Evolutionary conservation across 2,113 vertebrate genomes (phyloP).

Genomic region (Sinocyclocheilus anshuiensis): DNA sequence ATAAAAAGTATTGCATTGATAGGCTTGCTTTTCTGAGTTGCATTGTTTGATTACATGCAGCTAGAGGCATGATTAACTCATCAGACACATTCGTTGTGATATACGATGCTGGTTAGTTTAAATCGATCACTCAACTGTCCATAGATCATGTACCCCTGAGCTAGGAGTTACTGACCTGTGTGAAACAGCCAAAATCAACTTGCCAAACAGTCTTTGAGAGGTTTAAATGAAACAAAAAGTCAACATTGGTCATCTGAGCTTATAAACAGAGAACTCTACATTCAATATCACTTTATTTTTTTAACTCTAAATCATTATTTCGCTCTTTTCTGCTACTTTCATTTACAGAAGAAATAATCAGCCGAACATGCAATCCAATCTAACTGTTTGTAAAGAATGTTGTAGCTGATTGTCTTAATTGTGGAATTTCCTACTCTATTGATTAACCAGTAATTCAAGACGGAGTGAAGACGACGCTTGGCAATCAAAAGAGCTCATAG

Average conservation of each 20-base stretch:
- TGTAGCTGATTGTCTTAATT: constrained; percentile 1
- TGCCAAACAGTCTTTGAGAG: background rate
- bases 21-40: constrained; percentile 28
- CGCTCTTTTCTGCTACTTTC: background rate
- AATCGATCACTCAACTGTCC: background rate
- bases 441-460: constrained; percentile 4
- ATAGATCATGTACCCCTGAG: too few relatives aligned
- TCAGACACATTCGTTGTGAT: background rate
- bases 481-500: background rate
- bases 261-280: background rate
- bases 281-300: background rate
- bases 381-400: background rate
- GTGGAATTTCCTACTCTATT: background rate
- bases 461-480: background rate
- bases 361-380: background rate
- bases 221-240: background rate
- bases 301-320: background rate
- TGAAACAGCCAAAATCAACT: background rate
- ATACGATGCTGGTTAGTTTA: background rate
- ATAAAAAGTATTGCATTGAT: constrained; percentile 53
- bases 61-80: background rate
- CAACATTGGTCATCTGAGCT: background rate
- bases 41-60: constrained; percentile 6
- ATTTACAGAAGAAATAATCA: background rate
- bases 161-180: too few relatives aligned